Base-by-base conservation (phyloP, 1,140 invertebrate genomes). In the Acyrthosiphon pisum region DNA sequence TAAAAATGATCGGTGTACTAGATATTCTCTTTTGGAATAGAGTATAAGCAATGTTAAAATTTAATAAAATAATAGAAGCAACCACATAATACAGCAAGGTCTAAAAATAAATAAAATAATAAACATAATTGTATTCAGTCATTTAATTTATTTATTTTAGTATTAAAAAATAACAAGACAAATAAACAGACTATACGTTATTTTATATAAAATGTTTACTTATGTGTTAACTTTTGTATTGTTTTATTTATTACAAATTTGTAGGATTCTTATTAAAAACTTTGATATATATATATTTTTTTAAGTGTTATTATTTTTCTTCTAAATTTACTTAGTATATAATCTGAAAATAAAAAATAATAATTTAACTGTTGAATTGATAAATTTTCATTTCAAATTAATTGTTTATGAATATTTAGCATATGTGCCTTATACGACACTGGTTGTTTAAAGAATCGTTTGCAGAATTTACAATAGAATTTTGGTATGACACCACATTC, bases 401-500 rank as follows among this genome's bases (percentile, higher is more conserved):
- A 88, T 37, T 90, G 56, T 0, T 95, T 95, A 68, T 94, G 93
- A 41, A 84, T 88, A 44, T 41, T 81, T 46, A 93, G 8, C 35
- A 87, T 87, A 81, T 94, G 94, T 26, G 53, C 76, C 35, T 93
- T 91, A 48, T 93, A 93, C 35, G 91, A 35, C 2, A 41, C 60
- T n/a, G 50, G 76, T n/a, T 93, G 94, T 46, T 91, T 91, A 60
- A 92, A 86, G 22, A 83, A 93, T 86, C 88, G 53, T 50, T 90
- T 41, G 46, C 93, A 94, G 23, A 68, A 30, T 60, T 81, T 35
- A 76, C 94, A 94, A 50, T 76, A 50, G 41, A 94, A 94, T 46
- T 92, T 53, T 9, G 94, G 93, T 11, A 88, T 83, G 26, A 93
- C 93, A n/a, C 94, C 94, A 88, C 94, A 94, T 84, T 94, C 93